Base-by-base conservation (phyloP, 2,888 invertebrate genomes). In the Amphipoea oculea region DNA sequence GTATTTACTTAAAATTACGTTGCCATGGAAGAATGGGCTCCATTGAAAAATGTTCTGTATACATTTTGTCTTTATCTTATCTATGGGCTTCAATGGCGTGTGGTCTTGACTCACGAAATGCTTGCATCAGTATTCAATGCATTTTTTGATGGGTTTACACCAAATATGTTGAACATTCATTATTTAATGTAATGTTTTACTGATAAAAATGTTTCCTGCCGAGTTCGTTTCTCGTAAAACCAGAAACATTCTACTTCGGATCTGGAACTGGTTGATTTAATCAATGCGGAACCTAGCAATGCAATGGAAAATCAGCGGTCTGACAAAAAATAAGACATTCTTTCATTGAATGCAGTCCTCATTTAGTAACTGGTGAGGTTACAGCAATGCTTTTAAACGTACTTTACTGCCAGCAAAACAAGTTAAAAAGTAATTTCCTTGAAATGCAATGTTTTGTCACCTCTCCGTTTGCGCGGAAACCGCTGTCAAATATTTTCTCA, bases 41-140 rank as follows among this genome's bases (percentile, higher is more conserved):
- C 80, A 65, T 80, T 81, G 77, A 78, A 23, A 45, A 81, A 20
- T 84, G 78, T 76, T 84, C 63, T 40, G 60, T 36, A 83, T 83
- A 83, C 70, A 86, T 82, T 77, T 57, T 1, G 40, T 75, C 75
- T 84, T 84, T 83, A 86, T 86, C 83, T 83, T 84, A 83, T 86
- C 83, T 75, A 42, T 51, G 20, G 36, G 20, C 23, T 70, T 67
- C 23, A 86, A 57, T 51, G 66, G 20, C 69, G 66, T 76, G 81
- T 75, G n/a, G 74, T 76, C 29, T 60, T 66, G 62, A 42, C 57
- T 29, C 42, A 70, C n/a, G 36, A 73, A 81, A 70, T 81, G 48
- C 29, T 63, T 54, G 36, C 40, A 75, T 42, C 57, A 12, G 40
- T 66, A 45, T 60, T 60, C 36, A 42, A 60, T 72, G 68, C 29